Base-by-base conservation (phyloP, 2,113 vertebrate species). In the Brachionichthys hirsutus region DNA sequence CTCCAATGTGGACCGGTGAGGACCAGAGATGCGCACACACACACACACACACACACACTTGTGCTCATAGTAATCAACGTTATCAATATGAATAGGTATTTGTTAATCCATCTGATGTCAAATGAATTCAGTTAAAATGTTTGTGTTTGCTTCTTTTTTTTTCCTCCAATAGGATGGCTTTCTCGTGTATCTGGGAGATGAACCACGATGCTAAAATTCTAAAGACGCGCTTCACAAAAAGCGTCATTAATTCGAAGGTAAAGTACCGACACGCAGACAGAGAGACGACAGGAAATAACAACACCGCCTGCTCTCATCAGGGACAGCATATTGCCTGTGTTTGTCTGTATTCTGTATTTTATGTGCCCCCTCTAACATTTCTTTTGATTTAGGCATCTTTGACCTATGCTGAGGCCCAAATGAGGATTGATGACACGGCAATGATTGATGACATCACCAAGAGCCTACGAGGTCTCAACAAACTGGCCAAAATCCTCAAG, bases 131-230 rank as follows among this genome's bases (percentile, higher is more conserved):
- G 6, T 19, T 12, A 1, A n/a, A 47, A 30, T 30, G 24, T 15
- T 16, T 59, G 16, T 75, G 0, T 41, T 35, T 36, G 3, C 42
- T 18, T 67, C 4, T 54, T 3, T 3, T 34, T 18, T 57, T 46
- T 17, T 12, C 15, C 15, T 9, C 36, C 4, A 22, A 15, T 54
- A 99, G 97, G 67, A 77, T 99, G 69, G 93, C 97, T 12, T 99
- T 99, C 92, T 99, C 96, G 0, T 98, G 95, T 75, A 95, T 99
- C 85, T 99, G 97, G 97, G 97, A 98, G 89, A 91, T 99, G 90
- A 96, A 92, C 77, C 84, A 91, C 51, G 82, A 92, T 24, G 95
- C 97, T 74, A 93, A 99, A 87, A 93, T 98, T 71, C 57, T 98
- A 38, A 94, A 92, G 73, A 98, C 93, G 0, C 90, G 81, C 50